Conservation (phyloP, 2,888 invertebrate species). For the Odontomyia ornata region DNA sequence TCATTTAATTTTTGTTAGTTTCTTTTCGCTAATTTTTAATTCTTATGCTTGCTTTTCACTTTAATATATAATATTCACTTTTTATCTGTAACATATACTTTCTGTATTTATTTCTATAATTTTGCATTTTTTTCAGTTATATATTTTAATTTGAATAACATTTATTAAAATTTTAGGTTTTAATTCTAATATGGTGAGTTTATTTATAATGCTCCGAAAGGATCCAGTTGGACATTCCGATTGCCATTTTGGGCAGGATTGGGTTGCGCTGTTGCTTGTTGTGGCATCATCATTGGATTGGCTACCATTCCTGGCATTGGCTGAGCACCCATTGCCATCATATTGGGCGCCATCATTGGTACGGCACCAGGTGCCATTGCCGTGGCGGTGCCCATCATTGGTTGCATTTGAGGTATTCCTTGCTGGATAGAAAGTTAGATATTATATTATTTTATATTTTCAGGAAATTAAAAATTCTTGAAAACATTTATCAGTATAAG, state of each 20-base stretch:
- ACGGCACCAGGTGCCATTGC: constrained; percentile 47
- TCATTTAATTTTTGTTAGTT: background rate
- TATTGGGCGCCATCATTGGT: constrained; percentile 60
- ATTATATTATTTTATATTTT: background rate
- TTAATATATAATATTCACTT: constrained; percentile 22
- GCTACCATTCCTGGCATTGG: constrained; percentile 48
- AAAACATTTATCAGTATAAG: background rate
- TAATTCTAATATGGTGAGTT: constrained; percentile 28
- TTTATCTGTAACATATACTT: constrained; percentile 14
- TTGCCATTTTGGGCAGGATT: constrained; percentile 62
- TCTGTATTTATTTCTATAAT: background rate
- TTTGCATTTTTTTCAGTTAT: constrained; percentile 11
- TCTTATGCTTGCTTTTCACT: background rate
- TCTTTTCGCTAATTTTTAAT: background rate
- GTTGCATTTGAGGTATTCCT: constrained; percentile 60
- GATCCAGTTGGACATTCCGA: constrained; percentile 66
- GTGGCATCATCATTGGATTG: constrained; percentile 58
- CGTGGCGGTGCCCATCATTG: constrained; percentile 61
- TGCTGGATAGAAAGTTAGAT: constrained; percentile 54
- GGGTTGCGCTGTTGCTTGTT: constrained; percentile 55
- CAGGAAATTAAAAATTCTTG: too few relatives aligned
- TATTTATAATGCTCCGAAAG: constrained; percentile 66
- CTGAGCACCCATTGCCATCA: constrained; percentile 56
- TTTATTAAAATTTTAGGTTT: constrained; percentile 24
- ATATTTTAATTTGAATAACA: constrained; percentile 29